phyloP scores from a whole-genome alignment of 2,113 vertebrate species.

The Pachypanchax playfairii region DNA sequence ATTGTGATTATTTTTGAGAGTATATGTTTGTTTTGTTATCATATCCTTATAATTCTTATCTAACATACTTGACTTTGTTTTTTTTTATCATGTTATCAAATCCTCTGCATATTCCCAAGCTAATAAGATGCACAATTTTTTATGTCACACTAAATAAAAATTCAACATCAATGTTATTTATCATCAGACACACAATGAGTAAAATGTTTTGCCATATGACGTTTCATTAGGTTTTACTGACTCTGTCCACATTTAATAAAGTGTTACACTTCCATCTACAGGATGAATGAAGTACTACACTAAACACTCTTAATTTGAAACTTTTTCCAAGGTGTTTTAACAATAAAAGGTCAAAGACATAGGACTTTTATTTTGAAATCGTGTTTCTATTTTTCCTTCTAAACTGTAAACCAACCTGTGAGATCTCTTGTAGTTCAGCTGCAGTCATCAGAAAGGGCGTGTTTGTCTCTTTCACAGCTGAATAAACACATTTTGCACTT shows the following conservation, averaged over 20 bases:
- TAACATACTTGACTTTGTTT: constrained; percentile 3
- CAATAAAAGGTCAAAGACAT: no score
- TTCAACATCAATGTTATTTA: constrained; percentile 8
- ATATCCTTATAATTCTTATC: not conserved
- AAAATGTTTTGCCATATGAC: no score
- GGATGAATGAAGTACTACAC: constrained; percentile 43
- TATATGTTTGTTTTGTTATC: not conserved
- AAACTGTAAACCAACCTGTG: constrained; percentile 32
- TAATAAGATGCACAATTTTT: constrained; percentile 26
- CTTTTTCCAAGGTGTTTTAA: no score
- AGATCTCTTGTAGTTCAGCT: no score
- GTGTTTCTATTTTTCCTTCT: no score
- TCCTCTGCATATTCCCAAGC: not conserved
- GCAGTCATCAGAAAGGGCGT: constrained; percentile 83
- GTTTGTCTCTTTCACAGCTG: constrained; percentile 71
- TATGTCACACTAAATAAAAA: constrained; percentile 46
- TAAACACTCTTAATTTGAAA: not conserved
- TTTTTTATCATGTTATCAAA: not conserved
- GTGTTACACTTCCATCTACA: constrained; percentile 64
- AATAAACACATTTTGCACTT: constrained; percentile 66
- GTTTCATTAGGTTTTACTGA: no score
- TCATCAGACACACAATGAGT: constrained; percentile 12
- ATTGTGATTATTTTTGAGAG: not conserved
- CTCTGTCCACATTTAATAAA: no score
- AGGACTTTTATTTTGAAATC: no score